Conservation (phyloP, 2,797 vertebrate genomes). For the Eulemur albifrons region DNA sequence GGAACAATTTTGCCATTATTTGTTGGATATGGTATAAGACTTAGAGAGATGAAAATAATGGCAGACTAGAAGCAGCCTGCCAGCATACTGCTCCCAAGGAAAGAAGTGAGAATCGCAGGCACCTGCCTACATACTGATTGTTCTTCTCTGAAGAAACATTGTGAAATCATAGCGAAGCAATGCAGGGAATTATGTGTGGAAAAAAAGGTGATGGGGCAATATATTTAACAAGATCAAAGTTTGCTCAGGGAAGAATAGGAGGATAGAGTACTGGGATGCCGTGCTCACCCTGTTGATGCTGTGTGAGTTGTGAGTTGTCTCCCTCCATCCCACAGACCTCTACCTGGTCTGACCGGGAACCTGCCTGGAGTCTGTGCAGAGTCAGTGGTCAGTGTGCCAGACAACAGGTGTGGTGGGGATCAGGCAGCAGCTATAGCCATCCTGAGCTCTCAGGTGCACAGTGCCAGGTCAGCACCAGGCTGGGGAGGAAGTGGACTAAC, state of each 20-base stretch:
- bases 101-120: neutral
- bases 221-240: neutral
- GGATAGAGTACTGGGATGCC: neutral
- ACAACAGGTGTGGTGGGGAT: neutral
- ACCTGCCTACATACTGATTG: neutral
- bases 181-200: neutral
- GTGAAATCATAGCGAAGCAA: neutral
- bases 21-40: neutral
- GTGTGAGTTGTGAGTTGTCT: neutral
- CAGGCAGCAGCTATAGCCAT: neutral
- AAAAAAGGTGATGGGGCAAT: neutral
- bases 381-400: neutral
- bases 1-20: neutral
- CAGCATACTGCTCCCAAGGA: neutral
- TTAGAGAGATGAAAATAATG: neutral
- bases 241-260: neutral
- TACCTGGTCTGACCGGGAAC: neutral
- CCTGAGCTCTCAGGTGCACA: no score
- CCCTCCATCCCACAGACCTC: neutral
- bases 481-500: neutral
- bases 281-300: neutral
- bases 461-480: neutral
- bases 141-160: neutral
- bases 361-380: neutral
- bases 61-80: neutral